These are phyloP conservation scores for Chloromyia formosa DNA, from an alignment of 2,888 invertebrate genomes.

Conservation along the genomic window DNA sequence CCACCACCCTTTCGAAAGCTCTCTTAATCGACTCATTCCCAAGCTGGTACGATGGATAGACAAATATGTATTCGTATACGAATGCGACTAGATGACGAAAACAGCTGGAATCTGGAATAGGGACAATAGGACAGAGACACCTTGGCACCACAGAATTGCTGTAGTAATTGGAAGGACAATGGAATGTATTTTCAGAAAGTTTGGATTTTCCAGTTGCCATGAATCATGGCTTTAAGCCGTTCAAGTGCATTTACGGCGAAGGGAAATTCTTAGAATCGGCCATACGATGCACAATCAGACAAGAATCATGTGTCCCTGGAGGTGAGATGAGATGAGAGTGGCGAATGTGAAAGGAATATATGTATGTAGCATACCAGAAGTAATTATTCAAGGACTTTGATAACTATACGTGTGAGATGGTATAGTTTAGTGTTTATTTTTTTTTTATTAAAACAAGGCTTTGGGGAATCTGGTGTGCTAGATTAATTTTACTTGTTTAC, in stretches of 20 bases:
- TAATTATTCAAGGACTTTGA: too few species aligned
- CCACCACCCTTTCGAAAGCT: conserved; percentile 9
- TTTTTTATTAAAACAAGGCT: too few species aligned
- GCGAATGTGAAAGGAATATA: too few species aligned
- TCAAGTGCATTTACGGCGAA: neutral
- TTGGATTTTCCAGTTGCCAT: neutral
- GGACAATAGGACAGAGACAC: conserved; percentile 36
- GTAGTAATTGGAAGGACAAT: conserved; percentile 35
- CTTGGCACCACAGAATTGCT: conserved; percentile 31
- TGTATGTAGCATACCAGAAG: too few species aligned
- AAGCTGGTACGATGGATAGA: neutral
- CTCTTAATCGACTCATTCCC: conserved; percentile 1
- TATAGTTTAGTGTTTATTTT: too few species aligned
- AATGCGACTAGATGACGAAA: conserved; percentile 21
- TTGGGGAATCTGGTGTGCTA: too few species aligned
- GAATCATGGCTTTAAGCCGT: neutral
- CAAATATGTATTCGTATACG: too few species aligned
- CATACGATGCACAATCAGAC: too few species aligned
- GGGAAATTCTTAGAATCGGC: neutral
- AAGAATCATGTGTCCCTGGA: too few species aligned
- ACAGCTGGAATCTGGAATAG: conserved; percentile 32
- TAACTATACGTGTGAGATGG: too few species aligned
- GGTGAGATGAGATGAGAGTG: too few species aligned
- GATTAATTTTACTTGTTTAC: too few species aligned
- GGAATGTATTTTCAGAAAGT: conserved; percentile 6